Percentiles rank a stretch among this genome's conserved stretches.
phyloP scores from a whole-genome alignment of 2,888 invertebrate species.

The Timema podura region DNA sequence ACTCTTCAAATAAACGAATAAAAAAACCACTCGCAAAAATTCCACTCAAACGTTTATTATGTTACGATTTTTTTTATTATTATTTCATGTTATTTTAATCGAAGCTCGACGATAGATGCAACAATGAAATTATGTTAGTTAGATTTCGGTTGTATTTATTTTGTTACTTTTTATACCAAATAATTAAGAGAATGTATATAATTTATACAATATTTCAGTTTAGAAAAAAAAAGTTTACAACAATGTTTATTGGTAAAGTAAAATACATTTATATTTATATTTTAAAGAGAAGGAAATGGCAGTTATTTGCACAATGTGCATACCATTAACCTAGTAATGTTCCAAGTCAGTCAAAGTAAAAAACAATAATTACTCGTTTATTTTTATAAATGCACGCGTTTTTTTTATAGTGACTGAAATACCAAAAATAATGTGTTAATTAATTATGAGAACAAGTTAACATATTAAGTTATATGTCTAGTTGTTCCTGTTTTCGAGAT shows the following conservation, averaged over 20 bases:
- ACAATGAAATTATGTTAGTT: neutral
- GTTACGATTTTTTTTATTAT: neutral
- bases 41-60: conserved; percentile 16
- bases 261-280: no score
- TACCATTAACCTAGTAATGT: no score
- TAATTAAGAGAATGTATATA: neutral
- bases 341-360: no score
- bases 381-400: no score
- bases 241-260: no score
- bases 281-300: no score
- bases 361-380: no score
- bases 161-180: conserved; percentile 4
- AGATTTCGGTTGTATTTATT: conserved; percentile 9
- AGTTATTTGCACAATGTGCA: no score
- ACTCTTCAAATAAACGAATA: conserved; percentile 65
- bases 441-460: neutral
- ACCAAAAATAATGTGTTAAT: conserved; percentile 15
- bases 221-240: neutral
- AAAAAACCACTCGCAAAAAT: neutral
- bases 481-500: neutral
- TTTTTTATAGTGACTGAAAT: neutral
- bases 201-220: neutral
- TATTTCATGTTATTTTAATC: neutral
- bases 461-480: neutral
- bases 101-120: no score